These are phyloP conservation scores for Deilephila elpenor DNA, from an alignment of 2,888 invertebrate genomes.

Conservation along the genomic window DNA sequence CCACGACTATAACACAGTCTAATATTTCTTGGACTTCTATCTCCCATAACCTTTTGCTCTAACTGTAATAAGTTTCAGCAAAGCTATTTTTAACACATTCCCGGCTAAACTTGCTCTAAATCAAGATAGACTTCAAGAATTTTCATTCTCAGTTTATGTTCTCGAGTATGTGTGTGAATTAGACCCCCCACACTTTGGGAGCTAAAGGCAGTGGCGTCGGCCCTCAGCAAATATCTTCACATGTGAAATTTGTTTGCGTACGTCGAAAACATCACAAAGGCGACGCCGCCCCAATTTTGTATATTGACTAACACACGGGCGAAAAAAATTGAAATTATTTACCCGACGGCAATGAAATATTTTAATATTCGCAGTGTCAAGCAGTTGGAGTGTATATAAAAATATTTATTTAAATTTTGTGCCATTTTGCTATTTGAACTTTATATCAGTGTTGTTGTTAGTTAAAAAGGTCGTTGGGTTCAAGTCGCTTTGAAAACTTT, in stretches of 20 bases:
- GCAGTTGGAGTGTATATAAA: no score
- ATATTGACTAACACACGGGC: neutral
- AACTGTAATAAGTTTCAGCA: no score
- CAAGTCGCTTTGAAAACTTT: no score
- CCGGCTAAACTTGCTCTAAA: neutral
- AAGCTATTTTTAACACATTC: neutral
- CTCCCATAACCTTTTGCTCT: no score
- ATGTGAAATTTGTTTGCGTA: slow-evolving; percentile 6
- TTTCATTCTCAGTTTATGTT: neutral
- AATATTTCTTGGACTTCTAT: no score
- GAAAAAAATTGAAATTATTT: slow-evolving; percentile 14
- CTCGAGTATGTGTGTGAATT: neutral
- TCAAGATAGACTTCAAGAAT: slow-evolving; percentile 1
- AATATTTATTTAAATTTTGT: no score
- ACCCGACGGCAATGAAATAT: neutral
- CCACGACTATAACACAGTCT: no score
- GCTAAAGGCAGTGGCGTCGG: no score
- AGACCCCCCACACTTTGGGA: neutral
- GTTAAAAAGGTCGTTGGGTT: no score
- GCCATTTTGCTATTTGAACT: no score
- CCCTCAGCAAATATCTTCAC: neutral
- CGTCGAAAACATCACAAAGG: slow-evolving; percentile 4
- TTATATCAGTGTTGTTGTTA: no score
- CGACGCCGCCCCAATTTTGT: neutral
- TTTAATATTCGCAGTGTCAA: neutral